phyloP scores from a whole-genome alignment of 2,797 vertebrate genomes.

The Hylomyscus alleni region DNA sequence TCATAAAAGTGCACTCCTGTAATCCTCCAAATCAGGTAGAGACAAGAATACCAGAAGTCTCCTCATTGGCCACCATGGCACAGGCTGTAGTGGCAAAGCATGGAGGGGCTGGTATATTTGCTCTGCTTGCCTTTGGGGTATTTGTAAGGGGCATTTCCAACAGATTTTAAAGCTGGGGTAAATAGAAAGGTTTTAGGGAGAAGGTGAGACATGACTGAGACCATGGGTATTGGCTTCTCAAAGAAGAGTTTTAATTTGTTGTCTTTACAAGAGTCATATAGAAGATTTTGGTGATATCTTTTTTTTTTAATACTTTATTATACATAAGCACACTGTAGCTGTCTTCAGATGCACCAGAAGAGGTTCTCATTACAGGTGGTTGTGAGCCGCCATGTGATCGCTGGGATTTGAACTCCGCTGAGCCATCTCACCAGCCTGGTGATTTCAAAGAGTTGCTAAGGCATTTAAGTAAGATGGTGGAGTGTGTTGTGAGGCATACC shows the following conservation, averaged over 20 bases:
- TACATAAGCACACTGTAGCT: no score
- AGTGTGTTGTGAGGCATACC: not conserved
- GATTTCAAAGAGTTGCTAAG: not conserved
- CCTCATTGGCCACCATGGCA: not conserved
- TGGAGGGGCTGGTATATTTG: not conserved
- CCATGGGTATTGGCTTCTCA: not conserved
- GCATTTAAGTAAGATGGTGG: not conserved
- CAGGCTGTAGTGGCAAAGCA: not conserved
- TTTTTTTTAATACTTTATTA: no score
- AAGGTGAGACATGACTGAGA: not conserved
- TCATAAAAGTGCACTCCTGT: not conserved
- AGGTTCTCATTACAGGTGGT: no score
- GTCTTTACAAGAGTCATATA: not conserved
- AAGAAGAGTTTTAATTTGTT: not conserved
- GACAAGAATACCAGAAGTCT: not conserved
- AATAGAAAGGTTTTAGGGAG: not conserved
- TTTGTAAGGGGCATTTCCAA: not conserved
- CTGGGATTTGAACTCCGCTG: no score
- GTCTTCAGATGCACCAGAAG: no score
- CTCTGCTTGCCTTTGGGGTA: not conserved
- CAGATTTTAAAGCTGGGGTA: not conserved
- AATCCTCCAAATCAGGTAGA: not conserved
- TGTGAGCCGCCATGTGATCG: no score
- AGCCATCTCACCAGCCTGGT: no score
- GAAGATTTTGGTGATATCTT: not conserved